These are phyloP conservation scores for Agrilus planipennis DNA, from an alignment of 1,140 invertebrate genomes.

Conservation along the genomic window DNA sequence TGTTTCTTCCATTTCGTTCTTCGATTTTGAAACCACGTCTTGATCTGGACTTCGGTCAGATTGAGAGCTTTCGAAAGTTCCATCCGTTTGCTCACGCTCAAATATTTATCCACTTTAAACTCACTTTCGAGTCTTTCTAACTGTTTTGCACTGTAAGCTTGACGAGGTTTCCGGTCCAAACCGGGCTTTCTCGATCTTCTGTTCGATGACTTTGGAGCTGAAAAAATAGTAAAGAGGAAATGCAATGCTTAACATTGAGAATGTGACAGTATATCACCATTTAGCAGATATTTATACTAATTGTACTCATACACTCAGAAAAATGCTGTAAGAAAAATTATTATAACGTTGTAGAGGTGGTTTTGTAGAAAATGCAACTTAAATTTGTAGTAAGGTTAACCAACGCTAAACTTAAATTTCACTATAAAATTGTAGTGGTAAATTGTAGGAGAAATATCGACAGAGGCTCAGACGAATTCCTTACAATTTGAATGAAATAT, in stretches of 20 bases:
- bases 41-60: slow-evolving; percentile 92
- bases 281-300: not conserved
- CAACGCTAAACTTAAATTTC: too few relatives aligned
- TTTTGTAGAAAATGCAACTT: too few relatives aligned
- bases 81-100: slow-evolving; percentile 89
- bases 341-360: too few relatives aligned
- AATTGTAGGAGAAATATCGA: too few relatives aligned
- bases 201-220: slow-evolving; percentile 65
- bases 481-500: too few relatives aligned
- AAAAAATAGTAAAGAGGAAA: slow-evolving; percentile 30
- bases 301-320: too few relatives aligned
- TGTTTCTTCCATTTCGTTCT: slow-evolving; percentile 96
- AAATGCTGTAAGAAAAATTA: too few relatives aligned
- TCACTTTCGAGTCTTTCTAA: slow-evolving; percentile 80
- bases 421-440: too few relatives aligned
- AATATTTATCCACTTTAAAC: slow-evolving; percentile 90
- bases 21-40: slow-evolving; percentile 91
- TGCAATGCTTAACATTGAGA: too few relatives aligned
- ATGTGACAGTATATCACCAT: too few relatives aligned
- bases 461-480: too few relatives aligned
- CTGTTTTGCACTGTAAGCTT: slow-evolving; percentile 91
- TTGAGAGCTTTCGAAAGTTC: slow-evolving; percentile 79
- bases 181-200: slow-evolving; percentile 72
- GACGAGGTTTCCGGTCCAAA: slow-evolving; percentile 82
- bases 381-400: too few relatives aligned